Conservation (phyloP, 2,888 invertebrate genomes). For the Acronicta psi region DNA sequence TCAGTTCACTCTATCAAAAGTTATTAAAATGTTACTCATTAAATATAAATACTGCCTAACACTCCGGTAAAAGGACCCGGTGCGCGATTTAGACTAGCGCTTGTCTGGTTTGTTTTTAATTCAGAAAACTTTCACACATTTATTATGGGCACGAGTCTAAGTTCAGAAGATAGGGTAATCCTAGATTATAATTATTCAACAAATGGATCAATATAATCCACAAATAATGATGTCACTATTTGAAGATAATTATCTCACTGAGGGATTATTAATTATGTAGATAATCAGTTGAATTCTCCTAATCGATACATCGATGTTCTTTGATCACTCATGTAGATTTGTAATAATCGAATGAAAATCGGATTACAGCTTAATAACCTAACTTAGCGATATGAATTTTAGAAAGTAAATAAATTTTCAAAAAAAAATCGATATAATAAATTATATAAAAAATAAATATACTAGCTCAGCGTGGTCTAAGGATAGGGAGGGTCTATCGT, state of each 20-base stretch:
- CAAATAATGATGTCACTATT: neutral
- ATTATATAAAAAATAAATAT: too few species aligned
- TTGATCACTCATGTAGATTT: slow-evolving; percentile 24
- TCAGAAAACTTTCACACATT: too few species aligned
- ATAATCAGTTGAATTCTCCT: slow-evolving; percentile 9
- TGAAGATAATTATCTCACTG: slow-evolving; percentile 6
- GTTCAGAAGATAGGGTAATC: neutral
- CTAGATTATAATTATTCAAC: neutral
- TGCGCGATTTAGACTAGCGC: too few species aligned
- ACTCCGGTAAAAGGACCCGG: too few species aligned
- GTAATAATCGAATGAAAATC: slow-evolving; percentile 21
- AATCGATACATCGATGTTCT: slow-evolving; percentile 20
- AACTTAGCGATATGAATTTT: slow-evolving; percentile 11
- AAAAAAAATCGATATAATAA: too few species aligned
- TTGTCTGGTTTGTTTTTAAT: too few species aligned
- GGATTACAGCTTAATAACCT: slow-evolving; percentile 17
- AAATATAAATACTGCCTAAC: too few species aligned
- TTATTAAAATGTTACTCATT: too few species aligned
- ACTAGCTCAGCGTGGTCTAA: too few species aligned
- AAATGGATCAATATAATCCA: neutral
- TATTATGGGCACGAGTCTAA: too few species aligned
- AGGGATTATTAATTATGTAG: neutral
- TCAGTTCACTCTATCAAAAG: too few species aligned
- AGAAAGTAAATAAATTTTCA: neutral
- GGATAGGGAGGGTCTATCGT: too few species aligned